Evolutionary conservation across 1,140 invertebrate species (phyloP), one percentile per base, ranked within the genome.

Genomic region (Holcopasites calliopsidis): DNA sequence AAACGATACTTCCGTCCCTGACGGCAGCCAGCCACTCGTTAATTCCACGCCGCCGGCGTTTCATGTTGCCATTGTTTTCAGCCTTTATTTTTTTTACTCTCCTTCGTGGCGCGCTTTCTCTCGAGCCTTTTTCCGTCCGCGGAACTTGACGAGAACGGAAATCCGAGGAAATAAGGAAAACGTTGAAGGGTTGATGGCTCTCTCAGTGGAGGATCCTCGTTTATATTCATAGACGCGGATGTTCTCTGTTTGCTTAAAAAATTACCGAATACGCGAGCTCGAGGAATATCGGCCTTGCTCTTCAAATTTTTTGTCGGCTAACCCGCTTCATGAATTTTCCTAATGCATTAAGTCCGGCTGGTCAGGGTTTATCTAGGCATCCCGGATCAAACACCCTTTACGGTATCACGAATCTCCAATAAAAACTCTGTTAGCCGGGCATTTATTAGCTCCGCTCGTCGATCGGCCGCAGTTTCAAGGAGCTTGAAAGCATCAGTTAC

Each of bases 21-120:
- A 71, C 68, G 76, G 64, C 77, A 78, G 76, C 28, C n/a, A 26
- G 66, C 33, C 35, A 28, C 49, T 68, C 64, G 64, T 68, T 68
- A 68, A 68, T 68, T 54, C 64, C 23, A 68, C 49, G 11, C 35
- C 23, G 31, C 21, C 6, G 31, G 5, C 23, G 33, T 40, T 68
- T 54, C 40, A 54, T 18, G 49, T n/a, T 11, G 4, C 8, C 26
- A 28, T 40, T 35, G 49, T 40, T 28, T 52, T 40, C 38, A 16
- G 1, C 21, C 33, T 26, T 66, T 47, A 49, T 66, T 54, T 10
- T 13, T 18, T 2, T n/a, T 28, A 7, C 33, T 40, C 23, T 54
- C 4, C 16, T 16, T 31, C 40, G 23, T 16, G 7, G 16, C 28
- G 23, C n/a, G 23, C 21, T 66, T 3, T 21, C 23, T 33, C 13